Percentiles rank a stretch among this genome's conserved stretches.
These are phyloP conservation scores for Archips xylosteana DNA, from an alignment of 2,888 invertebrate genomes.

Conservation along the genomic window DNA sequence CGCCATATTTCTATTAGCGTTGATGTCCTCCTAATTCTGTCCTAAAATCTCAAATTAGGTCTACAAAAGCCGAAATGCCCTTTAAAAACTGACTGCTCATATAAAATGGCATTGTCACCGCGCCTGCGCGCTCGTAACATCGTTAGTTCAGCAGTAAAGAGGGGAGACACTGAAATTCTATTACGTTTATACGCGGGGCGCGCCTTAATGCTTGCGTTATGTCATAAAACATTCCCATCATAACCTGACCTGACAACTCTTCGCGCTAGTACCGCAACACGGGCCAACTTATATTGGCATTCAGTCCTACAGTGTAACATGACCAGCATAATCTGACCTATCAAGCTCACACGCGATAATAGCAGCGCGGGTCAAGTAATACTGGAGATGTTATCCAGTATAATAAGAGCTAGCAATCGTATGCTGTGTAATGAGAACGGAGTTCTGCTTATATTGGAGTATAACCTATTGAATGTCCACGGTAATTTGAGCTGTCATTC, in stretches of 20 bases:
- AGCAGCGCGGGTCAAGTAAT: slow-evolving; percentile 25
- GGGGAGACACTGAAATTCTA: slow-evolving; percentile 45
- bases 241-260: slow-evolving; percentile 30
- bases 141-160: slow-evolving; percentile 44
- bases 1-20: neutral
- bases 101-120: slow-evolving; percentile 38
- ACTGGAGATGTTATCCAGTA: slow-evolving; percentile 16
- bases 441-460: slow-evolving; percentile 19
- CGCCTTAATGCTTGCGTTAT: slow-evolving; percentile 41
- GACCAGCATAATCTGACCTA: slow-evolving; percentile 23
- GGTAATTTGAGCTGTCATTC: slow-evolving; percentile 31
- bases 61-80: neutral
- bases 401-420: slow-evolving; percentile 3
- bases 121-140: slow-evolving; percentile 44
- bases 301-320: neutral
- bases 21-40: neutral
- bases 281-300: slow-evolving; percentile 25
- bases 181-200: slow-evolving; percentile 44
- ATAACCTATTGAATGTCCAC: slow-evolving; percentile 16
- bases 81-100: slow-evolving; percentile 24
- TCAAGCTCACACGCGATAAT: slow-evolving; percentile 18
- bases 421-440: neutral
- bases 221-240: slow-evolving; percentile 39
- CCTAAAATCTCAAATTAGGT: neutral
- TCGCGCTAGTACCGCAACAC: slow-evolving; percentile 14